These are phyloP conservation scores for Saturnia pavonia DNA, from an alignment of 2,888 invertebrate species.

Conservation along the genomic window DNA sequence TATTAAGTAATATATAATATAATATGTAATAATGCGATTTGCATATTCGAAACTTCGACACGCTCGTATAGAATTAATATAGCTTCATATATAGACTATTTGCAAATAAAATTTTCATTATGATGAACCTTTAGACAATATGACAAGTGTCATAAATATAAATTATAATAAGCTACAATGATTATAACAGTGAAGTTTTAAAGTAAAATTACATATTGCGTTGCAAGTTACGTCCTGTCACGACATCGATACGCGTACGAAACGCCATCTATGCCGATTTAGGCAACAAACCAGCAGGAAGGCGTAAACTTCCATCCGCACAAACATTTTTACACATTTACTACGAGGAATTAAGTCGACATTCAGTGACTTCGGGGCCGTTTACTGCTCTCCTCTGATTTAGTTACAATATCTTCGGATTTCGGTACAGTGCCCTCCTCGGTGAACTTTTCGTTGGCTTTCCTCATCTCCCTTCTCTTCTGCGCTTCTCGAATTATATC, in stretches of 20 bases:
- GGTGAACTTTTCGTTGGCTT: conserved; percentile 51
- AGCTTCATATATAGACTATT: too few species aligned
- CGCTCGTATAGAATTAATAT: too few species aligned
- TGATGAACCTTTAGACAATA: conserved; percentile 14
- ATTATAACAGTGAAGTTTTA: background rate
- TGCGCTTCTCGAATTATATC: conserved; percentile 74
- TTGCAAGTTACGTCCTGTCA: background rate
- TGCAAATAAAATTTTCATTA: too few species aligned
- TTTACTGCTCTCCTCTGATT: conserved; percentile 57
- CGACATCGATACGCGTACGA: conserved; percentile 13
- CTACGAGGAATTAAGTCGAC: background rate
- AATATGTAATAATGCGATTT: too few species aligned
- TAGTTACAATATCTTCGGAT: conserved; percentile 59
- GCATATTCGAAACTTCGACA: too few species aligned
- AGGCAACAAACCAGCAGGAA: conserved; percentile 33
- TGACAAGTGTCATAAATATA: background rate
- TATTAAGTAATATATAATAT: too few species aligned
- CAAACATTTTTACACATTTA: conserved; percentile 35
- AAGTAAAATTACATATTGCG: conserved; percentile 14
- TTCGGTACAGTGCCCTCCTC: conserved; percentile 50
- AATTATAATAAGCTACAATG: background rate
- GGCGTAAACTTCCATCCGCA: conserved; percentile 32
- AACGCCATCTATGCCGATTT: conserved; percentile 50
- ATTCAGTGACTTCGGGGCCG: conserved; percentile 68
- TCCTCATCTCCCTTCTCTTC: conserved; percentile 66